Evolutionary conservation across 2,888 invertebrate species (phyloP).

Genomic region (Allolobophora icterica): DNA sequence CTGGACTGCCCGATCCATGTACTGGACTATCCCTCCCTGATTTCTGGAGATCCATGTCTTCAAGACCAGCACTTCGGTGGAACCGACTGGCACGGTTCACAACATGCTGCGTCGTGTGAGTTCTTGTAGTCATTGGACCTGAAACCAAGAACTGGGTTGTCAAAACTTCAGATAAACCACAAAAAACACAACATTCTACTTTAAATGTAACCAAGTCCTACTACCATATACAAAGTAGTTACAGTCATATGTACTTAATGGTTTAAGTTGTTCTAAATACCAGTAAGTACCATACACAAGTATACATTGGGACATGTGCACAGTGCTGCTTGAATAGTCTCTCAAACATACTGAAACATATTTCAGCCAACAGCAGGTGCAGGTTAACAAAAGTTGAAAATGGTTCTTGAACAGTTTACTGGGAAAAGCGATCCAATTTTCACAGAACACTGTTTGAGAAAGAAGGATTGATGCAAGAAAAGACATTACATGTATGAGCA

Average conservation of each 20-base stretch:
- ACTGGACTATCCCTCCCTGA: conserved; percentile 75
- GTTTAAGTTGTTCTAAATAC: background rate
- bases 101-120: conserved; percentile 48
- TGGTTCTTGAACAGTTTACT: background rate
- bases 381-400: background rate
- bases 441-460: background rate
- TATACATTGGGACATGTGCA: background rate
- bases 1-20: conserved; percentile 63
- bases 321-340: background rate
- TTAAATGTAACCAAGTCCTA: background rate
- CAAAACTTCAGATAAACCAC: background rate
- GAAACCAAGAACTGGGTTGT: background rate
- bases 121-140: conserved; percentile 72
- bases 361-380: background rate
- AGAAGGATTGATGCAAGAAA: background rate
- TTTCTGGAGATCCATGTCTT: conserved; percentile 57
- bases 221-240: background rate
- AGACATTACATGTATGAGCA: background rate
- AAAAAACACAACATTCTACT: background rate
- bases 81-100: conserved; percentile 82
- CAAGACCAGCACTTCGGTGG: conserved; percentile 91
- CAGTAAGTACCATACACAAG: background rate
- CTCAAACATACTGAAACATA: background rate
- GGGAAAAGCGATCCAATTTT: background rate
- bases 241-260: background rate